A percentile compares a stretch with the other conserved stretches of the same genome.
Conservation (phyloP, 2,113 vertebrate species). For the Sapayoa aenigma region DNA sequence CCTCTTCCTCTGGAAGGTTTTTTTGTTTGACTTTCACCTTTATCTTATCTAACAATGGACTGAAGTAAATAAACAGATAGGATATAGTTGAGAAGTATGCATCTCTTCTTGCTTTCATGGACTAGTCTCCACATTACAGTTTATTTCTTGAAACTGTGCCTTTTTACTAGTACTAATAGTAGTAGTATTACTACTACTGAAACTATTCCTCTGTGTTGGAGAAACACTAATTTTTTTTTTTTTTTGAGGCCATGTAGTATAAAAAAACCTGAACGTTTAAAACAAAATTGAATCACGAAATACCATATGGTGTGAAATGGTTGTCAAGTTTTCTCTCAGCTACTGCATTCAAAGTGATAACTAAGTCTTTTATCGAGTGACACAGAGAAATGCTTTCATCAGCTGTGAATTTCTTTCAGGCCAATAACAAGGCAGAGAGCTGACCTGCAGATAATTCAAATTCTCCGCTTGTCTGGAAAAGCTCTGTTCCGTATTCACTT, state of each 20-base stretch:
- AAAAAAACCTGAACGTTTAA: neutral
- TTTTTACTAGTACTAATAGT: neutral
- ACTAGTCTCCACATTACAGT: neutral
- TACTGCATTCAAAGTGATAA: neutral
- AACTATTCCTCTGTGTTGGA: neutral
- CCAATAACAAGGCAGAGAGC: neutral
- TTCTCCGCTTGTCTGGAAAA: neutral
- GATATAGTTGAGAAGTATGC: neutral
- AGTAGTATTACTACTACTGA: neutral
- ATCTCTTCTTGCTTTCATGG: neutral
- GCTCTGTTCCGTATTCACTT: neutral
- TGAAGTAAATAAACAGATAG: neutral
- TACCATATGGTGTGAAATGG: neutral
- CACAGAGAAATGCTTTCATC: neutral
- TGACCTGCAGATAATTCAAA: neutral
- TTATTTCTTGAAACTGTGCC: neutral
- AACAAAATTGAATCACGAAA: neutral
- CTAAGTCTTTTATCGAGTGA: neutral
- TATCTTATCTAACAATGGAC: neutral
- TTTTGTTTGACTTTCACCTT: neutral
- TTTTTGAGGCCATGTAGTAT: neutral
- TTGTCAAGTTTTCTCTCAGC: neutral
- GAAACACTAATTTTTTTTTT: neutral
- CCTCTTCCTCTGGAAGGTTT: neutral
- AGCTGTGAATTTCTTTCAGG: neutral